Evolutionary conservation across 2,113 vertebrate species (phyloP).

Genomic region (Poicephalus gulielmi): DNA sequence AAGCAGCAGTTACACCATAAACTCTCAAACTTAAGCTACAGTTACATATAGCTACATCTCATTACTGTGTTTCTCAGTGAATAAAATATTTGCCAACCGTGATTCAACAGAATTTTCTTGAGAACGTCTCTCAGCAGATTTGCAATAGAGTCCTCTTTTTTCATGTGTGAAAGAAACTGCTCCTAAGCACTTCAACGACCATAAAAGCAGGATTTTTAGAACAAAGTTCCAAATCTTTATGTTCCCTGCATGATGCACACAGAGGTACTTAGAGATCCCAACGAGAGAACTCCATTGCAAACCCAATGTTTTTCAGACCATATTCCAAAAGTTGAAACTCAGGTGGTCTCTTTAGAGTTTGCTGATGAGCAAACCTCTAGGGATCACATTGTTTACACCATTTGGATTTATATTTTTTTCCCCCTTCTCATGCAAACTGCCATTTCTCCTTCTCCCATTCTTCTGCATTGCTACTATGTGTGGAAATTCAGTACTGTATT

Average conservation of each 20-base stretch:
- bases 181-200: neutral
- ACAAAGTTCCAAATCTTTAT: neutral
- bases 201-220: neutral
- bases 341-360: neutral
- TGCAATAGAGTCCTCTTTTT: neutral
- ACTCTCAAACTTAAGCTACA: neutral
- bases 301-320: neutral
- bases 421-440: neutral
- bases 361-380: neutral
- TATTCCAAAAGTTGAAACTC: neutral
- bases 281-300: neutral
- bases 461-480: neutral
- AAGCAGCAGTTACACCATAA: neutral
- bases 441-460: neutral
- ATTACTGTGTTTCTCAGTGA: neutral
- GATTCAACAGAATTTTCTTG: neutral
- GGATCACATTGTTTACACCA: neutral
- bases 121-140: neutral
- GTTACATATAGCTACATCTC: neutral
- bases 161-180: neutral
- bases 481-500: constrained; percentile 40
- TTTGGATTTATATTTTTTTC: neutral
- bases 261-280: neutral
- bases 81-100: constrained; percentile 4
- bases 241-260: neutral